A percentile compares a stretch with the other conserved stretches of the same genome.
Conservation (phyloP, 30 jellyfish, hydroid and myxozoan genomes). For the Cassiopea andromeda region DNA sequence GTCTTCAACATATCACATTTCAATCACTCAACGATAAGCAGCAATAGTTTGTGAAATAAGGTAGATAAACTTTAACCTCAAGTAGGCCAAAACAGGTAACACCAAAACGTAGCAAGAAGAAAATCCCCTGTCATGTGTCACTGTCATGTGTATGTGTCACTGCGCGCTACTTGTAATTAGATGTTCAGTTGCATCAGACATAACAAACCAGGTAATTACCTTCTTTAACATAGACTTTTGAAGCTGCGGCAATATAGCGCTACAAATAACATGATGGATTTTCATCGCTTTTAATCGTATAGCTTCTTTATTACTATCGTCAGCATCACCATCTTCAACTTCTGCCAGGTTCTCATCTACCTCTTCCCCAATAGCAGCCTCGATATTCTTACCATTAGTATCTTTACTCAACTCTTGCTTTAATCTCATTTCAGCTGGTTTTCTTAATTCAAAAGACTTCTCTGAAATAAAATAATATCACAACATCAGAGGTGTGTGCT, state of each 20-base stretch:
- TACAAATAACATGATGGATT: conserved; percentile 53
- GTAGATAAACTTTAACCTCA: too few species aligned
- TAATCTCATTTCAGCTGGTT: background rate
- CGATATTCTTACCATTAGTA: background rate
- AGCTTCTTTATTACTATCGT: background rate
- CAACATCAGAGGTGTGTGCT: background rate
- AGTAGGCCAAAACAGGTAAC: too few species aligned
- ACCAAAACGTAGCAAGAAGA: too few species aligned
- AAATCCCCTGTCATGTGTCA: too few species aligned
- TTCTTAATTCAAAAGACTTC: background rate
- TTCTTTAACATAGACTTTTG: conserved; percentile 78
- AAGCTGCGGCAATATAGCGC: conserved; percentile 81
- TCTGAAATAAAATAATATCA: background rate
- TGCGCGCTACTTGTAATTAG: too few species aligned
- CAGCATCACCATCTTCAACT: conserved; percentile 45
- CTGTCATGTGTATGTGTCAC: too few species aligned
- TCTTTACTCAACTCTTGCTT: background rate
- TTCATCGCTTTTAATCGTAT: conserved; percentile 27
- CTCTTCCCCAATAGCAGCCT: conserved; percentile 4
- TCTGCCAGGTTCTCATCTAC: conserved; percentile 24
- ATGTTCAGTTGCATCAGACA: too few species aligned
- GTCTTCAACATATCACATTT: too few species aligned
- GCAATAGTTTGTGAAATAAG: too few species aligned
- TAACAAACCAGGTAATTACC: conserved; percentile 40
- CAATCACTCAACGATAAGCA: too few species aligned